phyloP scores from a whole-genome alignment of 1,140 invertebrate species.

The Acromyrmex heyeri region DNA sequence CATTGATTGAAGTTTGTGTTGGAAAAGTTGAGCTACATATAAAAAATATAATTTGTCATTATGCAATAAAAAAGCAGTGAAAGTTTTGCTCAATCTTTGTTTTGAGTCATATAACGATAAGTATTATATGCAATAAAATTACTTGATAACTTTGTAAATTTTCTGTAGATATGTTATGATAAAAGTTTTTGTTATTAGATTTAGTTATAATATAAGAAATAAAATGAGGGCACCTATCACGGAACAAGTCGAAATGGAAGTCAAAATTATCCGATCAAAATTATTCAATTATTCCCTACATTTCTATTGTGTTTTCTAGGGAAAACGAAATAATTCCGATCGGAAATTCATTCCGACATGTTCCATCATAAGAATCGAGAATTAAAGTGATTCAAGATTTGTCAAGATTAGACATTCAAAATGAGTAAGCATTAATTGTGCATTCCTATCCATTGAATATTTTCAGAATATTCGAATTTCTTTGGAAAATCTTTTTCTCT shows the following conservation, averaged over 20 bases:
- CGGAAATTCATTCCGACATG: no score
- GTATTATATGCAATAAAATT: conserved; percentile 3
- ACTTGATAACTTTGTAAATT: neutral
- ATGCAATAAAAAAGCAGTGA: conserved; percentile 1
- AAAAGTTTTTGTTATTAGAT: conserved; percentile 32
- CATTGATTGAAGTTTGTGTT: neutral
- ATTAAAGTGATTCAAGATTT: conserved; percentile 16
- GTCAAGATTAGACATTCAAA: neutral
- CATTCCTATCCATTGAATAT: neutral
- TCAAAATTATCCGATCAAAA: no score
- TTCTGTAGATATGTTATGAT: neutral
- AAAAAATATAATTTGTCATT: conserved; percentile 17
- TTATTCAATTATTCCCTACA: no score
- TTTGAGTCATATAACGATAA: neutral
- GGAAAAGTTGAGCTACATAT: neutral
- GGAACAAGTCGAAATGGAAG: no score
- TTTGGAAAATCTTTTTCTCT: neutral
- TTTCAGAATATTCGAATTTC: neutral
- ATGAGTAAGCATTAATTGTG: conserved; percentile 1
- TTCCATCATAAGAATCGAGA: no score
- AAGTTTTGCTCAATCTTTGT: conserved; percentile 42
- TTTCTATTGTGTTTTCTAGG: no score
- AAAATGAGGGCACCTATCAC: neutral
- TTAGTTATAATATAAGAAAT: conserved; percentile 32
- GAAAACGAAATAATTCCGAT: no score